These are phyloP conservation scores for Rhyacichthys aspro DNA, from an alignment of 2,797 vertebrate species.

Conservation along the genomic window DNA sequence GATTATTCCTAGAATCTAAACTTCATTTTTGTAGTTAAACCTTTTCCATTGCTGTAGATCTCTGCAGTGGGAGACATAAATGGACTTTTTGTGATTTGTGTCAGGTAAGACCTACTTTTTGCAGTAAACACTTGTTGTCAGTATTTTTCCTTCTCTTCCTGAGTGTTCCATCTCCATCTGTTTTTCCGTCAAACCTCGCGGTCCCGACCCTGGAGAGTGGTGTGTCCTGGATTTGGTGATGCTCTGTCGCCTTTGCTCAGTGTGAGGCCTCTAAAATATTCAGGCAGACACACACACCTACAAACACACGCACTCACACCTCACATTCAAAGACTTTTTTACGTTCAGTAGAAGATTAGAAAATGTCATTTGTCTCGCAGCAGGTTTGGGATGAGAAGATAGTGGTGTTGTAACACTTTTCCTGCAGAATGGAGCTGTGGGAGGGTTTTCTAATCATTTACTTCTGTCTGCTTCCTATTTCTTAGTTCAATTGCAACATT, in stretches of 20 bases:
- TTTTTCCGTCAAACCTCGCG: constrained; percentile 8
- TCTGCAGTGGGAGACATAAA: background rate
- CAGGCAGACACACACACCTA: constrained; percentile 54
- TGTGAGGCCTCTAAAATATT: constrained; percentile 68
- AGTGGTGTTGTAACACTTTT: constrained; percentile 2
- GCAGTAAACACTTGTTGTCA: constrained; percentile 1
- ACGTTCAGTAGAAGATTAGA: constrained; percentile 42
- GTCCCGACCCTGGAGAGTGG: constrained; percentile 45
- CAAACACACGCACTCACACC: constrained; percentile 32
- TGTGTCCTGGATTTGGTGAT: constrained; percentile 61
- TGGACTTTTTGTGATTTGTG: background rate
- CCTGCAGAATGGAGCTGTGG: background rate
- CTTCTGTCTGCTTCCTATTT: no score
- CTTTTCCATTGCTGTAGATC: no score
- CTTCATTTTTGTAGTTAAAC: no score
- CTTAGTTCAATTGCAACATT: no score
- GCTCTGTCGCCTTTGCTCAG: constrained; percentile 54
- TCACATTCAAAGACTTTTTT: constrained; percentile 14
- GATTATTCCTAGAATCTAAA: no score
- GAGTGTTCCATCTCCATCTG: background rate
- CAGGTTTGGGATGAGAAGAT: constrained; percentile 24
- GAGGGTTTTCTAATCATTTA: background rate
- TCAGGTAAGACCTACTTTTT: constrained; percentile 6
- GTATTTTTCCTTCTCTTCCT: constrained; percentile 6
- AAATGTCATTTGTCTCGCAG: constrained; percentile 52